Base-by-base conservation (phyloP, 1,140 invertebrate species). In the Oppia nitens region DNA sequence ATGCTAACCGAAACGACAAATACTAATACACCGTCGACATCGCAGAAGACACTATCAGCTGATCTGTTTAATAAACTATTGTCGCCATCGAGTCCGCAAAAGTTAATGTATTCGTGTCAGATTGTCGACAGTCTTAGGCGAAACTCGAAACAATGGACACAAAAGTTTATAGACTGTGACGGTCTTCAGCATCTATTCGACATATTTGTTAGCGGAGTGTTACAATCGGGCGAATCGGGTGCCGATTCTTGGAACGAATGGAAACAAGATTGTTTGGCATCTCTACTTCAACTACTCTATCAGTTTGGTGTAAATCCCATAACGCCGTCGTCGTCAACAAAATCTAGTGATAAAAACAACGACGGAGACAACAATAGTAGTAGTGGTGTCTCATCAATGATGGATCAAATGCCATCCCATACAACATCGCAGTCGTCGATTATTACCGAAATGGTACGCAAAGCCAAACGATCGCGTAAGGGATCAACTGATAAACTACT, bases 51-150 rank as follows among this genome's bases (percentile, higher is more conserved):
- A 9, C 14, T 47, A 3, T 61, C 32, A 25, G n/a, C n/a, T n/a
- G 21, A 51, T 20, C n/a, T 23, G 21, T 32, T 66, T 55, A 79
- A 64, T 74, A 80, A 84, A 64, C 69, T 93, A 0, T 73, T 95
- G 0, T 84, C 91, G 73, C 85, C 87, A 0, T 79, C 80, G 1
- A 88, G 85, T 71, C 83, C 89, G 1, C 89, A 94, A 70, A 91
- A 91, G 68, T 77, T 95, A 48, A 92, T 94, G 85, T 95, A 95
- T 69, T 90, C 87, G 0, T 70, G 94, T 47, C 89, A 93, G 67
- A 92, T 94, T 56, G 84, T 94, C 1, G 89, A 93, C 66, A 79
- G 79, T 17, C 67, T 85, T 12, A 49, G 61, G 47, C 49, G 57
- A 40, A 59, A 59, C n/a, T 52, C 26, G 3, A 59, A 61, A 60